These are phyloP conservation scores for Drosophila biarmipes DNA, from an alignment of 1,140 invertebrate species.

Conservation along the genomic window DNA sequence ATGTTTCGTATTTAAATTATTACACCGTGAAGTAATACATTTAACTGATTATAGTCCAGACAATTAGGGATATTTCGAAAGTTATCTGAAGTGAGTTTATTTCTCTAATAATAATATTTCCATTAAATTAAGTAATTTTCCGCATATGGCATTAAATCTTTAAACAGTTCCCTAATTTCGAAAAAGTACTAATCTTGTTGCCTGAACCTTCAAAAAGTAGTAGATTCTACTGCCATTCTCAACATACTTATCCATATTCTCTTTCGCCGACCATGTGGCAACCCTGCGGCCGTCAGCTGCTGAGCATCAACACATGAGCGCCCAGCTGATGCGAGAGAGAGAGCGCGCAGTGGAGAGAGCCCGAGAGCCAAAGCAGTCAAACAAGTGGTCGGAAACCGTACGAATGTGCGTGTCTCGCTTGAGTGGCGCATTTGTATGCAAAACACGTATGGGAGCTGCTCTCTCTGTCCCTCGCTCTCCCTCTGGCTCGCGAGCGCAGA, in stretches of 20 bases:
- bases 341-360: neutral
- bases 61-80: neutral
- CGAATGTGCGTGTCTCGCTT: slow-evolving; percentile 32
- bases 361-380: slow-evolving; percentile 50
- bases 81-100: neutral
- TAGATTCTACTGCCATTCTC: slow-evolving; percentile 52
- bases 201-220: slow-evolving; percentile 14
- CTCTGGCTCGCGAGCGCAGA: neutral
- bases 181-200: neutral
- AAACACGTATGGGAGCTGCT: slow-evolving; percentile 46
- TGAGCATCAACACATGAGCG: slow-evolving; percentile 45
- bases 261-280: slow-evolving; percentile 40
- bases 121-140: too few species aligned
- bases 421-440: slow-evolving; percentile 63
- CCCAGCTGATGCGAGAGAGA: slow-evolving; percentile 55
- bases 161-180: too few species aligned
- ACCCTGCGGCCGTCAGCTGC: slow-evolving; percentile 62
- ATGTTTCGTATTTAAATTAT: neutral
- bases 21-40: neutral
- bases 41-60: neutral
- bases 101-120: too few species aligned
- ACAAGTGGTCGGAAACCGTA: slow-evolving; percentile 67
- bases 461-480: slow-evolving; percentile 9
- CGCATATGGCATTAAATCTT: too few species aligned
- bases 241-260: neutral